A percentile compares a stretch with the other conserved stretches of the same genome.
phyloP scores from a whole-genome alignment of 2,113 vertebrate genomes.

The Podiceps cristatus region DNA sequence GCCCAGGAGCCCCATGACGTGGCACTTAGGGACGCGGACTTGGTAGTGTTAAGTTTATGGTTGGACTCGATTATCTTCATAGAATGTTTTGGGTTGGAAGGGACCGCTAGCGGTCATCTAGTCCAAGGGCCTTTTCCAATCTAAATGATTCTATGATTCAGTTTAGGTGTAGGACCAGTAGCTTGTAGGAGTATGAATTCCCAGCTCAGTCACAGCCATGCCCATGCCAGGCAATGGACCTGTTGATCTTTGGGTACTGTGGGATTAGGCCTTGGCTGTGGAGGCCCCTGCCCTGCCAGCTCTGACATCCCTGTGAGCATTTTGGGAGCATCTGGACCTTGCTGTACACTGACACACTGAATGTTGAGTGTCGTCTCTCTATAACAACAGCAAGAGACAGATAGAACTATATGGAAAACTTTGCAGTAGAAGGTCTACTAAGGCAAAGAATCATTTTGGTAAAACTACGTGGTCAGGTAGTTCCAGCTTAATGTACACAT shows the following conservation, averaged over 20 bases:
- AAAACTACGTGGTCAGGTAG: background rate
- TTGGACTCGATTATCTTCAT: background rate
- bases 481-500: background rate
- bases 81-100: too few relatives aligned
- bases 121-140: background rate
- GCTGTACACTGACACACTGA: background rate
- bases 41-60: background rate
- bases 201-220: background rate
- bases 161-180: background rate
- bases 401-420: background rate
- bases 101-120: too few relatives aligned
- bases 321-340: background rate
- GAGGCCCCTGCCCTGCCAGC: background rate
- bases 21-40: background rate
- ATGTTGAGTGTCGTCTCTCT: background rate
- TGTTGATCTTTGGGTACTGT: background rate
- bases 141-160: background rate
- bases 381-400: background rate
- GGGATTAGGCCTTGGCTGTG: background rate
- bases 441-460: background rate
- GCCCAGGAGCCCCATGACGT: background rate
- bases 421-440: background rate
- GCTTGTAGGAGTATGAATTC: background rate
- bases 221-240: background rate
- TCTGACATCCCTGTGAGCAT: too few relatives aligned